Evolutionary conservation across 2,888 invertebrate genomes (phyloP).

Genomic region (Parelbella ahira): DNA sequence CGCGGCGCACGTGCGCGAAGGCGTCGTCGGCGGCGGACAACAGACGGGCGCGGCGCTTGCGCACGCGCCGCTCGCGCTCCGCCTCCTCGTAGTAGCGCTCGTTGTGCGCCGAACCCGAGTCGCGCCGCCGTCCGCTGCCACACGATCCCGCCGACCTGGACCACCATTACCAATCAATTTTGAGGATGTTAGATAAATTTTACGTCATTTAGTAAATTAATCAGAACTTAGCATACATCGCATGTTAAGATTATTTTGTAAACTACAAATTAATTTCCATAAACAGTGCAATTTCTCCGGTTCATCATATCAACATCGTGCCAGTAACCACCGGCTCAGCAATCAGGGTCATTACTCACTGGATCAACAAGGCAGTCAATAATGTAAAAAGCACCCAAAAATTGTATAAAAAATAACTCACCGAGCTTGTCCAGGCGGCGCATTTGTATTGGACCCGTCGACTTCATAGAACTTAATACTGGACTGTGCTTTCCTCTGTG

Average conservation of each 20-base stretch:
- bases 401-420: conserved; percentile 34
- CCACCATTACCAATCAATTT: no score
- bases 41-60: conserved; percentile 93
- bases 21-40: conserved; percentile 98
- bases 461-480: conserved; percentile 99
- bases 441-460: conserved; percentile 87
- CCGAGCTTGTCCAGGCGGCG: conserved; percentile 85
- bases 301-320: no score
- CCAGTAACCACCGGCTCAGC: no score
- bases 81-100: conserved; percentile 99
- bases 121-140: conserved; percentile 85
- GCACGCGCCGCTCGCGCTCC: conserved; percentile 95
- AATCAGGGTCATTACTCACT: no score
- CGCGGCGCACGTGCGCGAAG: conserved; percentile 96
- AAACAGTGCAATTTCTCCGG: no score
- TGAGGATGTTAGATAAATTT: no score
- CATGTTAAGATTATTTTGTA: no score
- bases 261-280: not conserved
- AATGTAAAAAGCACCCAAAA: no score
- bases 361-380: no score
- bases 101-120: conserved; percentile 96
- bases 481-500: conserved; percentile 87
- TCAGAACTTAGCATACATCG: no score
- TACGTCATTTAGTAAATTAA: no score
- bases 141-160: conserved; percentile 53